Evolutionary conservation across 2,113 vertebrate genomes (phyloP).

Genomic region (Chloroceryle aenea): DNA sequence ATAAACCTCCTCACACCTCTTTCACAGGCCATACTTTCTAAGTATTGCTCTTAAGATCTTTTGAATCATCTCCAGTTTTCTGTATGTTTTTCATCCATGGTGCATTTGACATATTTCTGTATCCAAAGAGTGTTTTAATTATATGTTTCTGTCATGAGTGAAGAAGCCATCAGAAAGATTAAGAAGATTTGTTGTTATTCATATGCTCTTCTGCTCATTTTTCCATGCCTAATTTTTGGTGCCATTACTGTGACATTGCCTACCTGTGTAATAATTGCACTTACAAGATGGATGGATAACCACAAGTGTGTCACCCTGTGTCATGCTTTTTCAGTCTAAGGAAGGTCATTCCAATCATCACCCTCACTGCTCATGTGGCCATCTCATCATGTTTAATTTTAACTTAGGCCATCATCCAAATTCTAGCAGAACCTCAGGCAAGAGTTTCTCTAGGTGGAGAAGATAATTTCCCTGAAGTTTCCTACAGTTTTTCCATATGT

Average conservation of each 20-base stretch:
- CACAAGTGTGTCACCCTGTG: neutral
- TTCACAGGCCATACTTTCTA: neutral
- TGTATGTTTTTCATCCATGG: neutral
- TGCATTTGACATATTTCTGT: neutral
- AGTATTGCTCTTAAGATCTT: neutral
- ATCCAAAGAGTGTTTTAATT: neutral
- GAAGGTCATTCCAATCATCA: neutral
- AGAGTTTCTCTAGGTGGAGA: neutral
- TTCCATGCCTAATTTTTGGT: neutral
- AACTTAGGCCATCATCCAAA: neutral
- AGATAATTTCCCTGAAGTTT: neutral
- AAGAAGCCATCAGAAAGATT: neutral
- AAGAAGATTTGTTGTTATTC: neutral
- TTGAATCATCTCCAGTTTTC: neutral
- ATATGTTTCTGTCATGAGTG: neutral
- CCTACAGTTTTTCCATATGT: neutral
- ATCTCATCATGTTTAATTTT: neutral
- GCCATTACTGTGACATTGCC: neutral
- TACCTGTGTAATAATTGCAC: neutral
- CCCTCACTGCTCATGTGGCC: neutral
- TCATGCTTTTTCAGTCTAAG: neutral
- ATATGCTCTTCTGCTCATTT: neutral
- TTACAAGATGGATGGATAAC: neutral
- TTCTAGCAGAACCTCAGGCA: neutral
- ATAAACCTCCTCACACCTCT: neutral